Evolutionary conservation across 2,797 vertebrate species (phyloP).

Genomic region (Anisognathus igniventris): DNA sequence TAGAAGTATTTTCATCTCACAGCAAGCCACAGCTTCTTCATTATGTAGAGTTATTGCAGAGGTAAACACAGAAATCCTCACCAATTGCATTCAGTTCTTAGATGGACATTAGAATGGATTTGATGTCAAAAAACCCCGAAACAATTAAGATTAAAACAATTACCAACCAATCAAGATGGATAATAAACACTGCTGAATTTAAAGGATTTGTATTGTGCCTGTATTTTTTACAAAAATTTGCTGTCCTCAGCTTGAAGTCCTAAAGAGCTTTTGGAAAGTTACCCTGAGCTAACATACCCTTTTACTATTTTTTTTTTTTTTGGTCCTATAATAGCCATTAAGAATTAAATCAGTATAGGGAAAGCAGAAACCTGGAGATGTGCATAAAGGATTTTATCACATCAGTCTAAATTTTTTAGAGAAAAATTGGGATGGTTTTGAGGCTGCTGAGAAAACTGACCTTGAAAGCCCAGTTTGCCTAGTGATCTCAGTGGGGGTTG

Average conservation of each 20-base stretch:
- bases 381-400: not conserved
- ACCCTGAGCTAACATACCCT: not conserved
- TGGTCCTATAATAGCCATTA: not conserved
- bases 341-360: not conserved
- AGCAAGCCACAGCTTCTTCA: not conserved
- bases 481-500: not conserved
- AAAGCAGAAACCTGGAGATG: not conserved
- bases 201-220: not conserved
- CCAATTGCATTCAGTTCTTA: not conserved
- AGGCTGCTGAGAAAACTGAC: not conserved
- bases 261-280: not conserved
- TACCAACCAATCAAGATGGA: not conserved
- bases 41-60: not conserved
- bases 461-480: not conserved
- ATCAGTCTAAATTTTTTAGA: not conserved
- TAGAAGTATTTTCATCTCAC: not conserved
- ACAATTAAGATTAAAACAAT: no score
- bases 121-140: not conserved
- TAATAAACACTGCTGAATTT: not conserved
- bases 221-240: not conserved
- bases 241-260: not conserved
- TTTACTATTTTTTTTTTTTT: not conserved
- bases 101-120: not conserved
- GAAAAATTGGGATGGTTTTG: not conserved
- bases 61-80: not conserved